Percentiles rank a stretch among this genome's conserved stretches.
These are phyloP conservation scores for Pocillopora meandrina DNA, from an alignment of 92 coral and sea anemone species.

Conservation along the genomic window DNA sequence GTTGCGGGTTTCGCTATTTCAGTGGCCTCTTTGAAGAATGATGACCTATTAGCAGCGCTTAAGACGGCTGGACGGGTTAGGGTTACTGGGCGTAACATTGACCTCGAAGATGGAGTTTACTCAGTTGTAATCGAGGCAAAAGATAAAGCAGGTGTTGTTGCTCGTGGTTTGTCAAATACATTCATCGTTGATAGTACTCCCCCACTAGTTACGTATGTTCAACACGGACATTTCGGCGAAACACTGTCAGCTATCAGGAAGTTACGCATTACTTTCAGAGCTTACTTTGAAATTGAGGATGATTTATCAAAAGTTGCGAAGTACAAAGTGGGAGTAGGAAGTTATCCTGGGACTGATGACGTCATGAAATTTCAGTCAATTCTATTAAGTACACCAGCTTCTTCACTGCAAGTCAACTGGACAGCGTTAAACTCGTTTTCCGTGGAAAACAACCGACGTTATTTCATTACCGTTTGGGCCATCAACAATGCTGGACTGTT, in stretches of 20 bases:
- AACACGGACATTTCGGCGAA: slow-evolving; percentile 71
- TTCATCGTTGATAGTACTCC: slow-evolving; percentile 87
- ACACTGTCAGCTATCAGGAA: slow-evolving; percentile 34
- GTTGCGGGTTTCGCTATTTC: slow-evolving; percentile 75
- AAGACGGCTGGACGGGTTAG: slow-evolving; percentile 73
- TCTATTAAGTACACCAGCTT: slow-evolving; percentile 34
- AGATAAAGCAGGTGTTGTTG: slow-evolving; percentile 80
- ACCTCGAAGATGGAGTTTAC: slow-evolving; percentile 81
- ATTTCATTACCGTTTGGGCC: slow-evolving; percentile 78
- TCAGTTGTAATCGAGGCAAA: slow-evolving; percentile 84
- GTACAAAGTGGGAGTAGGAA: slow-evolving; percentile 85
- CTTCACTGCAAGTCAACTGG: slow-evolving; percentile 80
- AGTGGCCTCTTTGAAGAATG: slow-evolving; percentile 67
- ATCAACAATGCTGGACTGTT: slow-evolving; percentile 82
- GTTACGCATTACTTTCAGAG: slow-evolving; percentile 45
- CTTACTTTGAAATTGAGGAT: slow-evolving; percentile 78
- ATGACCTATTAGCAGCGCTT: slow-evolving; percentile 47
- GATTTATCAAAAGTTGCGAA: slow-evolving; percentile 69
- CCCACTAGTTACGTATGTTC: slow-evolving; percentile 58
- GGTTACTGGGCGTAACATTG: slow-evolving; percentile 74
- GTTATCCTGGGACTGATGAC: slow-evolving; percentile 89
- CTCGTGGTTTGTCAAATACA: slow-evolving; percentile 70
- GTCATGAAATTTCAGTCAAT: slow-evolving; percentile 47
- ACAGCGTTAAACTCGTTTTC: slow-evolving; percentile 44
- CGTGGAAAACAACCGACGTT: slow-evolving; percentile 69